Percentiles rank a stretch among this genome's conserved stretches.
Conservation (phyloP, 2,113 vertebrate species). For the Sinosuthora webbiana region DNA sequence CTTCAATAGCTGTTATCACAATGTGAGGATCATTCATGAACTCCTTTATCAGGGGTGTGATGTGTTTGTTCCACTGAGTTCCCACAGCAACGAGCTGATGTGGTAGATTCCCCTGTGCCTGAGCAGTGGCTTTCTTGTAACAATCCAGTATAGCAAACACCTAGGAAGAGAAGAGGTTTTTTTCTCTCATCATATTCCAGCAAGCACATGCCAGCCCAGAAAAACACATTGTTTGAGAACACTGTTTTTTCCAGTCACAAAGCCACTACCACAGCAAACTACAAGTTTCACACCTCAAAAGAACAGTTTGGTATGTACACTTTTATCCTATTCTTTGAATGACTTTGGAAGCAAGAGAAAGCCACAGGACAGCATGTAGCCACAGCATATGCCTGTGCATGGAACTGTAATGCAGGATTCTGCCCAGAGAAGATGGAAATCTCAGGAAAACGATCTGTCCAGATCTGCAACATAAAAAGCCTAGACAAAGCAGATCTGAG, state of each 20-base stretch:
- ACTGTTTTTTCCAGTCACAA: background rate
- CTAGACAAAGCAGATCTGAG: background rate
- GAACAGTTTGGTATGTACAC: background rate
- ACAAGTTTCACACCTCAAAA: background rate
- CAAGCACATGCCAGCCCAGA: background rate
- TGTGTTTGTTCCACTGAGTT: slow-evolving; percentile 75
- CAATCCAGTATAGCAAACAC: slow-evolving; percentile 79
- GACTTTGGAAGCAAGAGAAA: background rate
- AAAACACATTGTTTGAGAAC: background rate
- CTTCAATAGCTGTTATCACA: slow-evolving; percentile 79
- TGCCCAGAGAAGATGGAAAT: background rate
- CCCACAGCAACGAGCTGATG: slow-evolving; percentile 83
- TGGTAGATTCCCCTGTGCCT: background rate
- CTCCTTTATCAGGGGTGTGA: slow-evolving; percentile 72
- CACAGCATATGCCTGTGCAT: accelerated
- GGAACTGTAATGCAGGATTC: background rate
- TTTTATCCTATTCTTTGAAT: background rate
- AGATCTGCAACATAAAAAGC: background rate
- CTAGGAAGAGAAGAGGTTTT: slow-evolving; percentile 57
- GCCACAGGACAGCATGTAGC: background rate
- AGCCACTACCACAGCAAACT: background rate
- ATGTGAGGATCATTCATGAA: slow-evolving; percentile 81
- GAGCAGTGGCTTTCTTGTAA: slow-evolving; percentile 75
- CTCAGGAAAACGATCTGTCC: background rate
- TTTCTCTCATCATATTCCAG: background rate